Base-by-base conservation (phyloP, 2,888 invertebrate species). In the Macrophya alboannulata region DNA sequence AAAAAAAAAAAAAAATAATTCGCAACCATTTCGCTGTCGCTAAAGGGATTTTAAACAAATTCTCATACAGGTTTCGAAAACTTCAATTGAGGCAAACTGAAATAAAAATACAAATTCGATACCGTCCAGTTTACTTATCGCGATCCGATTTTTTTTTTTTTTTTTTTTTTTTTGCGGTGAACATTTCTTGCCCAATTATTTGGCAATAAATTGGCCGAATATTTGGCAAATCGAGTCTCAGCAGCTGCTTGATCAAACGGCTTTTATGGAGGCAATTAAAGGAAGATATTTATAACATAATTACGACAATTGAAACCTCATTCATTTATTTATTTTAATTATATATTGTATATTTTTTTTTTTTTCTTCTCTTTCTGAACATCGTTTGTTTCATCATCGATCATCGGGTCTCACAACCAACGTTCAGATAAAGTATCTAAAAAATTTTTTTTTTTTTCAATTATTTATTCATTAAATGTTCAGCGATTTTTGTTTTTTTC, bases 381-480 rank as follows among this genome's bases (percentile, higher is more conserved):
- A 17, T 31, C 17, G 31, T 37, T 68, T 17, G 12, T 31, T 31
- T 31, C 21, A 4, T 43, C 4, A 74, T 74, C 43, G 43, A 74
- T 25, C 43, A 74, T 45, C 45, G 45, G 74, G 43, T 10, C 74
- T 45, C 25, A 17, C 43, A 72, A 74, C 12, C 45, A 43, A 45
- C 74, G 74, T 45, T 45, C 72, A 45, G 45, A 43, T 74, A 71
- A 40, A 12, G 68, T 31, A 31, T 25, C 68, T 68, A 15, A 68
- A 68, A n/a, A n/a, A n/a, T n/a, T n/a, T n/a, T 17, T 68, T 4
- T 37, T 65, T 1, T 65, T 37, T 15, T 65, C 4, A 6, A 37
- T 71, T 71, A 71, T 71, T 71, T 71, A 71, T 71, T 71, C 40
- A 71, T 40, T 71, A 71, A 71, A 71, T 40, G n/a, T 71, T 71